phyloP scores from a whole-genome alignment of 2,113 vertebrate genomes.

The Fukomys damarensis region DNA sequence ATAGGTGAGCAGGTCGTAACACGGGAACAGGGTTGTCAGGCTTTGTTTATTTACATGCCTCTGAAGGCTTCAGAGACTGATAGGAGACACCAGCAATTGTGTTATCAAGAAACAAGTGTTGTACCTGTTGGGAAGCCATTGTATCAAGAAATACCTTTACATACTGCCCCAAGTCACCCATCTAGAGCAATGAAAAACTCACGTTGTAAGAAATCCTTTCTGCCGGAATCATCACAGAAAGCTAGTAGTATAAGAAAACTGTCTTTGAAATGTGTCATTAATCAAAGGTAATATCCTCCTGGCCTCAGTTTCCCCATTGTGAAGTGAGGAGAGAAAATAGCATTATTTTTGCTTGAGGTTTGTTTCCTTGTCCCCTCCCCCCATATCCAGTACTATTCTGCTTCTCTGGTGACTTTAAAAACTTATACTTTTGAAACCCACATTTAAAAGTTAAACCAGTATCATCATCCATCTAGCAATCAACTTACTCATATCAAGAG shows the following conservation, averaged over 20 bases:
- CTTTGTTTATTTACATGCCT: slow-evolving; percentile 78
- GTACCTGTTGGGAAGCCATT: not conserved
- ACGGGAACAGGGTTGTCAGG: slow-evolving; percentile 81
- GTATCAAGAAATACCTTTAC: not conserved
- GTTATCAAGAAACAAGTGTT: not conserved
- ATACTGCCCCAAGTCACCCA: not conserved
- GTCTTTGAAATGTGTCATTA: not conserved
- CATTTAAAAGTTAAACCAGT: slow-evolving; percentile 21
- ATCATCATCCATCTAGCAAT: not conserved
- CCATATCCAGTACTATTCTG: not conserved
- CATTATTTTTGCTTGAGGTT: not conserved
- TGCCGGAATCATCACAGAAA: not conserved
- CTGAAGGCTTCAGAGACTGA: slow-evolving; percentile 18
- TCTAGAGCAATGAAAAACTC: not conserved
- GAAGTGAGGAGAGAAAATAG: not conserved
- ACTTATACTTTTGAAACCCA: slow-evolving; percentile 13
- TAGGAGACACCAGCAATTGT: slow-evolving; percentile 33
- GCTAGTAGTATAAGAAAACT: not conserved
- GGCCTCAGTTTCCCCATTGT: not conserved
- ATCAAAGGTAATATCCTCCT: not conserved
- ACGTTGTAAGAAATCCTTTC: not conserved
- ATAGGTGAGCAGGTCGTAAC: slow-evolving; percentile 82
- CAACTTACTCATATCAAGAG: slow-evolving; percentile 33
- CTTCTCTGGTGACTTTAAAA: slow-evolving; percentile 8
- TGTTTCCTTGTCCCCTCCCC: not conserved